Percentiles rank a stretch among this genome's conserved stretches.
Conservation (phyloP, 2,113 vertebrate genomes). For the Chinchilla lanigera region DNA sequence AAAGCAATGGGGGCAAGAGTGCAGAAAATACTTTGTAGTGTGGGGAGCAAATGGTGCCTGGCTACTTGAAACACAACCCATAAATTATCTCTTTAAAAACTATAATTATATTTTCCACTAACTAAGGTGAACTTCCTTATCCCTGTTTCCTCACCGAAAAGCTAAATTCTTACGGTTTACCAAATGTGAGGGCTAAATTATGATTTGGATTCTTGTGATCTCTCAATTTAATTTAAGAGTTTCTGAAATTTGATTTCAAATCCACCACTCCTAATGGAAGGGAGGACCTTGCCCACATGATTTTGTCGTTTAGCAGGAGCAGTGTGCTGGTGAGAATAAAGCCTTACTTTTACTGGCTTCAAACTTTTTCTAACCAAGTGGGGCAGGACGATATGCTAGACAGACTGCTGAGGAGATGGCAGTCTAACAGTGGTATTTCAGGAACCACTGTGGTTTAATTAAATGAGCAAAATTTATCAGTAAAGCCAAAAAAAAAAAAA, state of each 20-base stretch:
- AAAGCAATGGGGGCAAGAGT: neutral
- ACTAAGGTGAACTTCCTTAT: slow-evolving; percentile 41
- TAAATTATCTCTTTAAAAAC: slow-evolving; percentile 45
- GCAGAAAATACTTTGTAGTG: slow-evolving; percentile 22
- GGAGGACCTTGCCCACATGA: neutral
- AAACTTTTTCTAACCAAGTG: neutral
- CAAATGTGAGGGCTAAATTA: slow-evolving; percentile 16
- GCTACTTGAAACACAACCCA: slow-evolving; percentile 30
- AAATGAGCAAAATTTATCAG: slow-evolving; percentile 29
- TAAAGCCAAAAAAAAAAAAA: neutral
- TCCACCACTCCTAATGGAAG: neutral
- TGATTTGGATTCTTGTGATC: neutral
- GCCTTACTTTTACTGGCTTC: neutral
- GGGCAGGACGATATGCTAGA: accelerated
- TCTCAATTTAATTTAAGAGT: slow-evolving; percentile 28
- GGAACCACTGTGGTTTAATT: neutral
- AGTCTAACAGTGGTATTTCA: neutral
- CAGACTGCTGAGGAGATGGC: neutral
- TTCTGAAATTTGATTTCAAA: slow-evolving; percentile 46
- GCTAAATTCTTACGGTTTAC: slow-evolving; percentile 47
- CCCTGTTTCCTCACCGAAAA: neutral
- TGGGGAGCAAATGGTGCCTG: neutral
- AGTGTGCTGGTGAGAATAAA: neutral
- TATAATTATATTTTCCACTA: slow-evolving; percentile 55
- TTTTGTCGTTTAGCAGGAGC: neutral